These are phyloP conservation scores for Babyrousa celebensis DNA, from an alignment of 2,797 vertebrate species.

Conservation along the genomic window DNA sequence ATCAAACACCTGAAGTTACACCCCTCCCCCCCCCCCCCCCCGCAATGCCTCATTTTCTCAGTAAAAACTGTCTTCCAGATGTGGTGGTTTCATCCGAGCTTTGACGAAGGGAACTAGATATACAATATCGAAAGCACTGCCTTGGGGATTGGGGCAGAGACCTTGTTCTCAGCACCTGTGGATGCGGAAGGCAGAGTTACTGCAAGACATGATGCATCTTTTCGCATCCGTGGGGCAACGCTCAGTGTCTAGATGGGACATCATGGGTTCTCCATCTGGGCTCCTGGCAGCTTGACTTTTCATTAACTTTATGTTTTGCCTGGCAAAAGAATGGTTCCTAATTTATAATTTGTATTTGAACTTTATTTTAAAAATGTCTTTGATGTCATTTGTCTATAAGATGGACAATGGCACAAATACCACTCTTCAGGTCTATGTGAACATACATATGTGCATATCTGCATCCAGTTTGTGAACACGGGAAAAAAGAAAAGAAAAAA, in stretches of 20 bases:
- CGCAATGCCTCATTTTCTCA: background rate
- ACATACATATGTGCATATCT: background rate
- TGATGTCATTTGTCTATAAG: background rate
- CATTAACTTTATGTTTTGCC: background rate
- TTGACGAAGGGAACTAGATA: background rate
- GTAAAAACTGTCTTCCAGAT: background rate
- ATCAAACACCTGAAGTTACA: background rate
- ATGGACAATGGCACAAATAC: background rate
- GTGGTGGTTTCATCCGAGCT: background rate
- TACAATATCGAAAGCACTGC: background rate
- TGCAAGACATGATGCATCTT: accelerated
- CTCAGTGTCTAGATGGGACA: accelerated
- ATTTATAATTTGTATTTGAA: background rate
- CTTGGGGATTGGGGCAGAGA: background rate
- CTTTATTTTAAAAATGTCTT: background rate
- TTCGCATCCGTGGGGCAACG: no score
- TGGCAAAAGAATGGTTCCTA: background rate
- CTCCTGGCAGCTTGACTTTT: accelerated
- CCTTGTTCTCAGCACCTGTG: accelerated
- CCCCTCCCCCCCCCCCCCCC: background rate
- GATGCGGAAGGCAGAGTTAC: background rate
- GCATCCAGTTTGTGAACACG: accelerated
- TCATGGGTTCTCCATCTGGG: accelerated
- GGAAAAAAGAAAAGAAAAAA: background rate
- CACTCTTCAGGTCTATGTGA: background rate